phyloP scores from a whole-genome alignment of 2,888 invertebrate genomes.

The Heliconius hortense region DNA sequence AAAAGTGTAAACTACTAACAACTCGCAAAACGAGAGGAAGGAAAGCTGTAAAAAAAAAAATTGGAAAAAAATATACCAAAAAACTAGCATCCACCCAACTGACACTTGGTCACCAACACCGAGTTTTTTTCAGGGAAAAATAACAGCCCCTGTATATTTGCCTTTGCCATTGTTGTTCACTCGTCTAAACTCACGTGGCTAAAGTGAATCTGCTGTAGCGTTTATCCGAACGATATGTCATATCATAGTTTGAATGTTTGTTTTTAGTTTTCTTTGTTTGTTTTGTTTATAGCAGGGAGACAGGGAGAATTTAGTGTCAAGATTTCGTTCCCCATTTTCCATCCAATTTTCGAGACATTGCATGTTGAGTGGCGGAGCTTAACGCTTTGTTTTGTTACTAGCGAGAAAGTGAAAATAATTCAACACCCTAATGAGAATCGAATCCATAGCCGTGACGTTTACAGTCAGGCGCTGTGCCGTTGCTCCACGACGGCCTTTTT shows the following conservation, averaged over 20 bases:
- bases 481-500: no score
- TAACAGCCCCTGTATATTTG: conserved; percentile 26
- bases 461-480: no score
- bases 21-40: conserved; percentile 30
- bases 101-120: conserved; percentile 33
- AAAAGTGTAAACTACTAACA: conserved; percentile 26
- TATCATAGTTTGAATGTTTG: background rate
- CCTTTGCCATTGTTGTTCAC: conserved; percentile 27
- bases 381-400: no score
- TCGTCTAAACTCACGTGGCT: conserved; percentile 4
- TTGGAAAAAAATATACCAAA: conserved; percentile 15
- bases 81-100: conserved; percentile 27
- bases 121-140: conserved; percentile 28
- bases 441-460: no score
- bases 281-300: no score
- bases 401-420: no score
- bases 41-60: conserved; percentile 26
- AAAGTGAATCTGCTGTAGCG: background rate
- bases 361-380: no score
- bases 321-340: no score
- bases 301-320: no score
- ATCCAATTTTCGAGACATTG: no score
- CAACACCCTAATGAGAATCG: no score
- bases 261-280: no score
- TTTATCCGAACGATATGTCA: background rate